These are phyloP conservation scores for Apostichopus leukothele DNA, from an alignment of 53 echinoderm and acorn worm species.

Conservation along the genomic window DNA sequence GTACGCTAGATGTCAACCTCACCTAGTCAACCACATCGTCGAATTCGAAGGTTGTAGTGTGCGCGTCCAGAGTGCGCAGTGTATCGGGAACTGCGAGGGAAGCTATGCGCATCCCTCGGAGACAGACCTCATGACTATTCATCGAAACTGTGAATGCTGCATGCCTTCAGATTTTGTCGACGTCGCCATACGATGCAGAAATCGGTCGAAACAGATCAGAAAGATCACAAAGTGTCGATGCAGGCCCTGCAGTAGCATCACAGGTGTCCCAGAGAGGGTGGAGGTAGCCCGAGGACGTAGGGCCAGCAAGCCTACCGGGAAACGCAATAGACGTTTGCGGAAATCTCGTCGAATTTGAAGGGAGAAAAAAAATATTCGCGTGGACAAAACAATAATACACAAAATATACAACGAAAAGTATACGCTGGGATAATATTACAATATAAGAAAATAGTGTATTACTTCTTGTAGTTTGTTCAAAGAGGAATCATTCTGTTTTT, in stretches of 20 bases:
- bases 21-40: neutral
- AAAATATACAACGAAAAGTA: too few relatives aligned
- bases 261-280: slow-evolving; percentile 5
- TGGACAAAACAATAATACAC: too few relatives aligned
- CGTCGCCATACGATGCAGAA: neutral
- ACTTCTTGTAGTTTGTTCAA: too few relatives aligned
- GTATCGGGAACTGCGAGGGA: slow-evolving; percentile 23
- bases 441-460: too few relatives aligned
- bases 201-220: neutral
- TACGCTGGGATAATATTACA: too few relatives aligned
- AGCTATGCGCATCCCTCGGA: slow-evolving; percentile 16
- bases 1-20: slow-evolving; percentile 16
- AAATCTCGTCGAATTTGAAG: neutral
- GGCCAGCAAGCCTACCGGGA: neutral
- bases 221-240: slow-evolving; percentile 13
- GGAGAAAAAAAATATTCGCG: neutral
- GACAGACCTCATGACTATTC: slow-evolving; percentile 10
- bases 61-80: neutral
- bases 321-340: neutral
- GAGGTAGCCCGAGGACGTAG: neutral
- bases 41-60: neutral
- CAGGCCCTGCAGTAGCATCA: slow-evolving; percentile 13
- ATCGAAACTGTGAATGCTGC: slow-evolving; percentile 34
- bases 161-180: neutral
- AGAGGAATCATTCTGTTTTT: too few relatives aligned